Evolutionary conservation across 2,888 invertebrate species (phyloP).

Genomic region (Drosophila nr. medialis): DNA sequence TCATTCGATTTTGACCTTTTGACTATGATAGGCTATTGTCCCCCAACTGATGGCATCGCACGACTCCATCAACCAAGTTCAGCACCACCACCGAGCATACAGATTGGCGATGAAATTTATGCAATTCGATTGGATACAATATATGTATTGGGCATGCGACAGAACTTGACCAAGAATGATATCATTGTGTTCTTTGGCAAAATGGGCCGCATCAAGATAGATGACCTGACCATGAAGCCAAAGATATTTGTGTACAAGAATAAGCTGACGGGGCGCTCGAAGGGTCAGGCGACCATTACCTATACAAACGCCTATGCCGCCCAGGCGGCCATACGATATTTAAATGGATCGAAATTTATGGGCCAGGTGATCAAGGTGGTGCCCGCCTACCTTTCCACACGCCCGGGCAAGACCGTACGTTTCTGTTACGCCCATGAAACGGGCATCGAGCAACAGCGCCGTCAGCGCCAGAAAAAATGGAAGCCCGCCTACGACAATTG

Average conservation of each 20-base stretch:
- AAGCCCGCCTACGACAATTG: slow-evolving; percentile 68
- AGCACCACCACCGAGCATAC: slow-evolving; percentile 26
- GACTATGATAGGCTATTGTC: slow-evolving; percentile 15
- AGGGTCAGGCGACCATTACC: slow-evolving; percentile 71
- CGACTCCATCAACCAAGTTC: slow-evolving; percentile 7
- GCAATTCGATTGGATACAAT: slow-evolving; percentile 57
- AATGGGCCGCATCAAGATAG: slow-evolving; percentile 51
- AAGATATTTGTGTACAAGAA: slow-evolving; percentile 73
- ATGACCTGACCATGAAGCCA: slow-evolving; percentile 57
- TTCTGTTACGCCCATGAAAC: slow-evolving; percentile 51
- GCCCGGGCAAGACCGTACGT: slow-evolving; percentile 49
- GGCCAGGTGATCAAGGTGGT: slow-evolving; percentile 54
- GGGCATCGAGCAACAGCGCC: slow-evolving; percentile 33
- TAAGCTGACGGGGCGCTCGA: slow-evolving; percentile 66
- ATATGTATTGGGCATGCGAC: slow-evolving; percentile 66
- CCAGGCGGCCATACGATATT: slow-evolving; percentile 55
- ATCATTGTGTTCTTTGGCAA: slow-evolving; percentile 59
- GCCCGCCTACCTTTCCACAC: slow-evolving; percentile 66
- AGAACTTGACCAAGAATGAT: slow-evolving; percentile 66
- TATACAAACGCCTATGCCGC: slow-evolving; percentile 53
- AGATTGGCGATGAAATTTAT: slow-evolving; percentile 53
- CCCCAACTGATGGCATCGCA: slow-evolving; percentile 13
- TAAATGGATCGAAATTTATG: slow-evolving; percentile 56
- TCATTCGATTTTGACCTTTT: slow-evolving; percentile 26
- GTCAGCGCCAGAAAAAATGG: slow-evolving; percentile 58